Percentiles rank a stretch among this genome's conserved stretches.
Evolutionary conservation across 2,797 vertebrate genomes (phyloP).

Genomic region (Prunella strophiata): DNA sequence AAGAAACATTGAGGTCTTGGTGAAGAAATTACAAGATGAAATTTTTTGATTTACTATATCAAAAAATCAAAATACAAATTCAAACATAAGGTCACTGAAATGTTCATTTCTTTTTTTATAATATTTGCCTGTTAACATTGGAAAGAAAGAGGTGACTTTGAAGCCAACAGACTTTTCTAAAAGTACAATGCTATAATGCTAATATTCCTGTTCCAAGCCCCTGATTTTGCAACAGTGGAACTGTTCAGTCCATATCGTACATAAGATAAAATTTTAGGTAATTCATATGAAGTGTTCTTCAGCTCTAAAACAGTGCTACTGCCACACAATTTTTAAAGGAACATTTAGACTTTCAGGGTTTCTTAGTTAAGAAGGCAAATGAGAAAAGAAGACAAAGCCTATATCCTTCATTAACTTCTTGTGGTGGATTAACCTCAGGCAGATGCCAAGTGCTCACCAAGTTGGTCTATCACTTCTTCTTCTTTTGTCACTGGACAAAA

Average conservation of each 20-base stretch:
- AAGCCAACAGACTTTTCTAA: not conserved
- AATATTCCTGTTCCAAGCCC: not conserved
- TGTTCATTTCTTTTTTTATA: not conserved
- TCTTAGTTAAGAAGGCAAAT: not conserved
- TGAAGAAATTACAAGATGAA: not conserved
- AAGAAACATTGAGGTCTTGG: not conserved
- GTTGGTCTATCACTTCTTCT: not conserved
- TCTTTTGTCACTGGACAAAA: not conserved
- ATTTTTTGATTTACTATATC: not conserved
- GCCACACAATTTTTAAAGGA: not conserved
- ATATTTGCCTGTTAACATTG: not conserved
- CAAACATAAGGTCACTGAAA: not conserved
- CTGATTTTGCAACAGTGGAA: not conserved
- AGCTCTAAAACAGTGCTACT: not conserved
- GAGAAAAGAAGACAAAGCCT: not conserved
- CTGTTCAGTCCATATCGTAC: not conserved
- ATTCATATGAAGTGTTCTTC: not conserved
- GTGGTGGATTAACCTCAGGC: not conserved
- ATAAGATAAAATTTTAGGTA: not conserved
- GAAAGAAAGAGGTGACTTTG: not conserved
- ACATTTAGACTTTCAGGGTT: not conserved
- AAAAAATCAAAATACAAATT: not conserved
- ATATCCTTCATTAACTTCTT: not conserved
- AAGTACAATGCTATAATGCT: not conserved
- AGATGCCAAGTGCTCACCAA: not conserved